Conservation (phyloP, 2,797 vertebrate species). For the Tapirus indicus region DNA sequence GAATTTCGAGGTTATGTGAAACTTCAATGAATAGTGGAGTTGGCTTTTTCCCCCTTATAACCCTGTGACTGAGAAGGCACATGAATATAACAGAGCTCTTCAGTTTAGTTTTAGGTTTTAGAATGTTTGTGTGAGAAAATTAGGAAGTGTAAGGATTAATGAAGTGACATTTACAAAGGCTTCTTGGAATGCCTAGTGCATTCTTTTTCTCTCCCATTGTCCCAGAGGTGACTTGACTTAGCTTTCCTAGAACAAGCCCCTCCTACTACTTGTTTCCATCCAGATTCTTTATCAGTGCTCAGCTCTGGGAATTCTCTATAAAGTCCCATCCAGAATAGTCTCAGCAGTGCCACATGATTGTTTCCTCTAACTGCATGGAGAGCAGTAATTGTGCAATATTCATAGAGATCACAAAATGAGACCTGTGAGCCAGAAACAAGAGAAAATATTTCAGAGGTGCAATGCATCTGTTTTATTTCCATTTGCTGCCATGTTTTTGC, state of each 20-base stretch:
- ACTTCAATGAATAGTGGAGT: neutral
- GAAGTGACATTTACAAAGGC: conserved; percentile 23
- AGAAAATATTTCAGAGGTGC: neutral
- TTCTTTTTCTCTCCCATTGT: neutral
- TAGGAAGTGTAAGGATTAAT: conserved; percentile 9
- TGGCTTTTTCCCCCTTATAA: neutral
- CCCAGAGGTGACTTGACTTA: neutral
- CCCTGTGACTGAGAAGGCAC: neutral
- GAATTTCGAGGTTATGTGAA: neutral
- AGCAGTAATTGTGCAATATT: neutral
- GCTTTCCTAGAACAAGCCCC: neutral
- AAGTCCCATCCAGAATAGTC: neutral
- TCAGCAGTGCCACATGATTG: neutral
- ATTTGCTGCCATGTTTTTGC: neutral
- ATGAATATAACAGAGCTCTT: neutral
- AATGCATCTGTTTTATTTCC: neutral
- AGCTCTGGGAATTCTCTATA: neutral
- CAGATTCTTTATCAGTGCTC: neutral
- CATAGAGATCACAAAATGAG: neutral
- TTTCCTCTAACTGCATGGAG: neutral
- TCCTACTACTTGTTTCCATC: neutral
- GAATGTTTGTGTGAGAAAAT: neutral
- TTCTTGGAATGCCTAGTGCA: neutral
- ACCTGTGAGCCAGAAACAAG: neutral
- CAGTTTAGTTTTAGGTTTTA: conserved; percentile 12